Base-by-base conservation (phyloP, 2,888 invertebrate species). In the Drosophila incognita region DNA sequence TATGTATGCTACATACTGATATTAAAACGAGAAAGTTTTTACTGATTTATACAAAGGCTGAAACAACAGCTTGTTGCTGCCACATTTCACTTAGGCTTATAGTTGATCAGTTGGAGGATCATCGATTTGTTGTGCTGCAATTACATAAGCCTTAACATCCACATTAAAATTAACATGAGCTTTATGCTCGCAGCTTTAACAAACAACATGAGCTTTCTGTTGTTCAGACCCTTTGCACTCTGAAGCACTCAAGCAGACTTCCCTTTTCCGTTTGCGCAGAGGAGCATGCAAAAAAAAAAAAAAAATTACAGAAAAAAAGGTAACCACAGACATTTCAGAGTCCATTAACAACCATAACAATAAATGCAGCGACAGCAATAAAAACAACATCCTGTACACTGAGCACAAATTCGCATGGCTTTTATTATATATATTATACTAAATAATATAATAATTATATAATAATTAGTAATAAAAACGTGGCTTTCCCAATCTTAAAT, bases 191-290 rank as follows among this genome's bases (percentile, higher is more conserved):
- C 46, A 8, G 15, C 24, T 27, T 15, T 46, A 24, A 15, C 15
- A 46, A 46, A 8, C 15, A 24, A 1, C 15, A 35, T 58, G 54
- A 49, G 54, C 62, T 48, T 61, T 13, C 52, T 11, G 4, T n/a
- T 18, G 35, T 11, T 31, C 42, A n/a, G 57, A 64, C 74, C 74
- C 83, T 80, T 76, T 53, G 46, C 42, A 66, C 51, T 46, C 4
- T 15, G 63, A 70, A 24, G 71, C 84, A 85, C 69, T 81, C 61
- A 87, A 89, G 84, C 84, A 85, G 42, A 89, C 82, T 83, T 85
- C 84, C 84, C 81, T 68, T 68, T 84, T 81, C 81, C 89, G 82
- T 69, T 77, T 72, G 79, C 62, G 69, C 89, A 83, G 57, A 87
- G 69, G 71, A 15, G 70, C 72, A 74, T 73, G 70, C 62, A 82